Evolutionary conservation across 2,113 vertebrate species (phyloP).

Genomic region (Dipodomys stephensi): DNA sequence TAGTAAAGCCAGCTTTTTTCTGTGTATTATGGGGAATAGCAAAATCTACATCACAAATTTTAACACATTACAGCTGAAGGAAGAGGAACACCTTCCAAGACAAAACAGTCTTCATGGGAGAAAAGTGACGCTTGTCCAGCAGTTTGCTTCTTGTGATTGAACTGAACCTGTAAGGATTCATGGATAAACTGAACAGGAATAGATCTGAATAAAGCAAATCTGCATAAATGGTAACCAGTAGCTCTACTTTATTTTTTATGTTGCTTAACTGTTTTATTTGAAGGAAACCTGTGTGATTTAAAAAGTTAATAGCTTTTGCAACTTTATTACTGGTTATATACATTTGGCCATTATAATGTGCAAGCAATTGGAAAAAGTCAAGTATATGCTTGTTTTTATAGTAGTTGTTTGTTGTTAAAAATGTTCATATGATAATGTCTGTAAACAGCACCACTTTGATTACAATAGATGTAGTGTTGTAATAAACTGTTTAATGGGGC

Average conservation of each 20-base stretch:
- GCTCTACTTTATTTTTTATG: constrained; percentile 95
- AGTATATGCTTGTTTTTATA: constrained; percentile 98
- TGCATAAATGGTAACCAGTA: constrained; percentile 96
- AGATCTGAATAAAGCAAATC: constrained; percentile 95
- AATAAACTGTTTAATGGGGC: constrained; percentile 99
- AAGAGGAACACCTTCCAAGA: constrained; percentile 94
- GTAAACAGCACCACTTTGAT: constrained; percentile 98
- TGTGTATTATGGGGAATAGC: constrained; percentile 93
- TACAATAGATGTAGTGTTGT: constrained; percentile 99
- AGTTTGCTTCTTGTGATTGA: constrained; percentile 93
- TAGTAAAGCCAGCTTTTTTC: constrained; percentile 90
- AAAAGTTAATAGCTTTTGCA: constrained; percentile 92
- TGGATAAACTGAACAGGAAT: constrained; percentile 94
- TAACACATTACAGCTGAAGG: constrained; percentile 99
- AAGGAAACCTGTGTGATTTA: constrained; percentile 94
- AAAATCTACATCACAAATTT: constrained; percentile 99
- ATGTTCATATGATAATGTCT: constrained; percentile 95
- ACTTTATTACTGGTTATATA: constrained; percentile 94
- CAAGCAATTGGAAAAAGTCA: constrained; percentile 92
- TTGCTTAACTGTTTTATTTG: constrained; percentile 98
- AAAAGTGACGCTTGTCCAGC: constrained; percentile 90
- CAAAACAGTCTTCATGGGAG: constrained; percentile 89
- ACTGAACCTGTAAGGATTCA: constrained; percentile 93
- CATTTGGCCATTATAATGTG: constrained; percentile 93
- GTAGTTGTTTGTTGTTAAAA: constrained; percentile 93